Percentiles rank a stretch among this genome's conserved stretches.
Conservation (phyloP, 23 tunicate genomes). For the Corella eumyota region DNA sequence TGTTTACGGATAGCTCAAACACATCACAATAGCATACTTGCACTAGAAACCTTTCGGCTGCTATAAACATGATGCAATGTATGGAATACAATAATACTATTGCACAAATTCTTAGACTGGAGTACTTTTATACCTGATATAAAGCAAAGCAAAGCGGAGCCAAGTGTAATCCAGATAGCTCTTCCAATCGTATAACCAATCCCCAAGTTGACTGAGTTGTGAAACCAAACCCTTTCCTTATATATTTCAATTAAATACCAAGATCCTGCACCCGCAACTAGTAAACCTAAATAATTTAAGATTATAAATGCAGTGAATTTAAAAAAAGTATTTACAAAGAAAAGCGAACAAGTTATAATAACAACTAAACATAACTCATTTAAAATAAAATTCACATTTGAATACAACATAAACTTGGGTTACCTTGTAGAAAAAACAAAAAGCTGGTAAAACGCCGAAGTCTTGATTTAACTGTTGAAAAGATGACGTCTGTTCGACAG, state of each 20-base stretch:
- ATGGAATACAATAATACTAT: background rate
- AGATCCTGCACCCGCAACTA: constrained; percentile 41
- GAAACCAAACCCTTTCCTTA: constrained; percentile 31
- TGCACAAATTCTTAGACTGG: background rate
- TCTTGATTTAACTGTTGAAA: background rate
- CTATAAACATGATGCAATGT: background rate
- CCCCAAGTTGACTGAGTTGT: constrained; percentile 18
- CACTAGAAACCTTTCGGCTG: background rate
- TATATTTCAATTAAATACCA: constrained; percentile 36
- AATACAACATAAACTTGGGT: no score
- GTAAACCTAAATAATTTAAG: constrained; percentile 4
- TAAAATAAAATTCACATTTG: no score
- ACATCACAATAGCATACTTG: background rate
- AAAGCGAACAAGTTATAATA: no score
- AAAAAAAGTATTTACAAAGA: background rate
- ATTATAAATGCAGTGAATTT: background rate
- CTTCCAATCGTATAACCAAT: constrained; percentile 35
- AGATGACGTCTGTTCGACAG: background rate
- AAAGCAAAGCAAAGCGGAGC: constrained; percentile 15
- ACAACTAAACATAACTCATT: no score
- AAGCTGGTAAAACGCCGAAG: background rate
- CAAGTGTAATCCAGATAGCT: constrained; percentile 33
- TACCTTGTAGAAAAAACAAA: no score
- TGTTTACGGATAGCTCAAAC: background rate
- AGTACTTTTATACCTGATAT: constrained; percentile 36